Conservation (phyloP, 2,113 vertebrate genomes). For the Trematocara stigmaticum region DNA sequence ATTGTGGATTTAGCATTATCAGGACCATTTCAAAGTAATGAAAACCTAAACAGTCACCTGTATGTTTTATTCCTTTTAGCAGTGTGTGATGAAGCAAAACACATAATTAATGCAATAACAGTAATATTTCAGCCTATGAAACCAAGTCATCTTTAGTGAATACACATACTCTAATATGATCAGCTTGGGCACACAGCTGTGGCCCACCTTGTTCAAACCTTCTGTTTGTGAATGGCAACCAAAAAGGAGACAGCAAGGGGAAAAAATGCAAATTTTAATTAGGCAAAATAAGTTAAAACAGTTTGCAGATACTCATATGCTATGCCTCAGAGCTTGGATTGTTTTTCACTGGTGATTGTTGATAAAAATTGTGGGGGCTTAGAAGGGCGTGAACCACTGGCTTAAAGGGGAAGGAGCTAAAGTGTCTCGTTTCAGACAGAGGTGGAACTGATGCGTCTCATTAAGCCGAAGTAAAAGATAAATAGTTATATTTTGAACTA, state of each 20-base stretch:
- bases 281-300: background rate
- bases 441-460: background rate
- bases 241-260: background rate
- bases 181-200: background rate
- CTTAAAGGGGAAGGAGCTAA: background rate
- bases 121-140: background rate
- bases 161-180: background rate
- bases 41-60: background rate
- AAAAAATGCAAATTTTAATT: fast-evolving
- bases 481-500: background rate
- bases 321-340: background rate
- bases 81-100: background rate
- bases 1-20: background rate
- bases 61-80: background rate
- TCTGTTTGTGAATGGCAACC: background rate
- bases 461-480: background rate
- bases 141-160: background rate
- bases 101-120: background rate
- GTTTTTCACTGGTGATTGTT: background rate
- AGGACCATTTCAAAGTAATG: background rate
- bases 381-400: fast-evolving
- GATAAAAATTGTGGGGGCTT: background rate
- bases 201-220: background rate
- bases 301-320: background rate
- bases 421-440: background rate